These are phyloP conservation scores for Drosophila formosana DNA, from an alignment of 2,888 invertebrate genomes.

Conservation along the genomic window DNA sequence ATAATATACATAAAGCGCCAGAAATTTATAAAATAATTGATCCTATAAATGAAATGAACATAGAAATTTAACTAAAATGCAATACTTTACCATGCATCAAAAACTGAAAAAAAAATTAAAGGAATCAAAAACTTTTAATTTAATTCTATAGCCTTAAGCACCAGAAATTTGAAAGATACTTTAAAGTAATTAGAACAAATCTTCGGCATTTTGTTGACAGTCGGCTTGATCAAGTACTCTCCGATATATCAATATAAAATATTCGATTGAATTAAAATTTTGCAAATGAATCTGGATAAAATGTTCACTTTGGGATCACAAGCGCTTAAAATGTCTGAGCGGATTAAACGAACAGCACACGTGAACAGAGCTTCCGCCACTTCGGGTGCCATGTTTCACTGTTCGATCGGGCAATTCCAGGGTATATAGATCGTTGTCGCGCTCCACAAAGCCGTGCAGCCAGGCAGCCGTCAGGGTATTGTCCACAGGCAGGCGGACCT, in stretches of 20 bases:
- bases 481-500: slow-evolving; percentile 57
- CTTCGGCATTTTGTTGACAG: no score
- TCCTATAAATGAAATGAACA: no score
- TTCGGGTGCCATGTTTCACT: neutral
- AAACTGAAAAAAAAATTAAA: no score
- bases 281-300: no score
- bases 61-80: no score
- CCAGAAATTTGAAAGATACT: slow-evolving; percentile 3
- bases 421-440: slow-evolving; percentile 24
- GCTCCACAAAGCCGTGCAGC: slow-evolving; percentile 56
- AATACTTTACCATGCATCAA: no score
- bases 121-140: neutral
- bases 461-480: slow-evolving; percentile 65
- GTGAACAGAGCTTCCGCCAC: neutral
- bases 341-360: slow-evolving; percentile 4
- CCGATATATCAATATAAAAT: no score
- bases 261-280: no score
- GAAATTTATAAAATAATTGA: no score
- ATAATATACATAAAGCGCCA: no score
- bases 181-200: no score
- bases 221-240: neutral
- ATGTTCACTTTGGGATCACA: neutral
- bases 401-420: slow-evolving; percentile 18
- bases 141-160: neutral
- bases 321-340: neutral